These are phyloP conservation scores for Drosophila equinoxialis DNA, from an alignment of 1,140 invertebrate genomes.

Conservation along the genomic window DNA sequence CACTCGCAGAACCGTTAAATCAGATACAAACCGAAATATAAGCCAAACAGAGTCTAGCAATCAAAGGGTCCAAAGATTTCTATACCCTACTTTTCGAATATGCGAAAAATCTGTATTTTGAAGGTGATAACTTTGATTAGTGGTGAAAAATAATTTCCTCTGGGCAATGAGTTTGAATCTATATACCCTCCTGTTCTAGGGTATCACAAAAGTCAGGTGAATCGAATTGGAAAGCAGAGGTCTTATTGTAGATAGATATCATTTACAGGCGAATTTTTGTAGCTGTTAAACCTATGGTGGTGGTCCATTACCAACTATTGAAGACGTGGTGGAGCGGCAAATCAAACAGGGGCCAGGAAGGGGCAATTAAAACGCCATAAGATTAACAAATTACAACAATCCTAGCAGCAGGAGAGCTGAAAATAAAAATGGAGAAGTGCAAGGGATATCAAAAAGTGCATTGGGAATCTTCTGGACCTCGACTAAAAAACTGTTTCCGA, in stretches of 20 bases:
- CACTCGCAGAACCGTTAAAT: conserved; percentile 16
- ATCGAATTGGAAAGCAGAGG: conserved; percentile 21
- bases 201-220: conserved; percentile 8
- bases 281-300: conserved; percentile 1
- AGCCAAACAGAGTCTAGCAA: background rate
- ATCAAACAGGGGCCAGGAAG: background rate
- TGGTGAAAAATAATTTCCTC: too few species aligned
- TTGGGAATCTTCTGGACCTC: background rate
- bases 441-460: conserved; percentile 34
- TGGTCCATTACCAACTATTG: conserved; percentile 2
- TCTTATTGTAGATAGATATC: conserved; percentile 49
- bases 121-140: too few species aligned
- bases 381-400: conserved; percentile 49
- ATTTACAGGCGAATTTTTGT: background rate
- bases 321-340: background rate
- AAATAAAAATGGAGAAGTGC: background rate
- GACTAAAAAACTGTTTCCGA: conserved; percentile 33
- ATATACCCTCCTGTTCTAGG: conserved; percentile 1
- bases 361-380: conserved; percentile 57
- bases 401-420: conserved; percentile 8
- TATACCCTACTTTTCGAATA: background rate
- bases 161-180: background rate
- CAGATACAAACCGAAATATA: conserved; percentile 15
- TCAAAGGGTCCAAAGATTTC: background rate
- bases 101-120: too few species aligned